Evolutionary conservation across 2,797 vertebrate genomes (phyloP).

Genomic region (Denticeps clupeoides): DNA sequence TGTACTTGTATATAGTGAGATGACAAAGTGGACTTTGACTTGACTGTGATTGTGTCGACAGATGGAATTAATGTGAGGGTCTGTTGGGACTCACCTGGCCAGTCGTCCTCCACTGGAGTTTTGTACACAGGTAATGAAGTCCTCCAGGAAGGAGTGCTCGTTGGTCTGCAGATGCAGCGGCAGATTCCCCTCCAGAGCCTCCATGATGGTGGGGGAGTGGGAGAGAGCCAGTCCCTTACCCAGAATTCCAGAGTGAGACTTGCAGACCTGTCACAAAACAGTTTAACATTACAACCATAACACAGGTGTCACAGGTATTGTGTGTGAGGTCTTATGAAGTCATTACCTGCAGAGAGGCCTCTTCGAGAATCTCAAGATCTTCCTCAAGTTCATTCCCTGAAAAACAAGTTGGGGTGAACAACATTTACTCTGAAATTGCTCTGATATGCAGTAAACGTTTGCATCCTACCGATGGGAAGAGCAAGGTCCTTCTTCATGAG

Average conservation of each 20-base stretch:
- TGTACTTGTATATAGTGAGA: neutral
- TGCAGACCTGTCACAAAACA: constrained; percentile 72
- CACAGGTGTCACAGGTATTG: neutral
- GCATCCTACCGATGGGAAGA: constrained; percentile 80
- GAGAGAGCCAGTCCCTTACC: constrained; percentile 93
- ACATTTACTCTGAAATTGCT: too few species aligned
- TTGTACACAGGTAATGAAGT: constrained; percentile 92
- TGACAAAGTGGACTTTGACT: too few species aligned
- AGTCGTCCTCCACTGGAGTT: constrained; percentile 92
- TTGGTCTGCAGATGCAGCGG: constrained; percentile 95
- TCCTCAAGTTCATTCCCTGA: constrained; percentile 93
- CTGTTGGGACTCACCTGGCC: constrained; percentile 67
- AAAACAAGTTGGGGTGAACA: too few species aligned
- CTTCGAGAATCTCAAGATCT: constrained; percentile 96
- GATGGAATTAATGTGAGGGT: neutral
- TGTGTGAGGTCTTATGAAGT: neutral
- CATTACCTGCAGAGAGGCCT: constrained; percentile 88
- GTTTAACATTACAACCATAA: neutral
- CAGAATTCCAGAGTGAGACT: constrained; percentile 87
- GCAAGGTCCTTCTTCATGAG: constrained; percentile 98
- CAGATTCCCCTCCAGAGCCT: constrained; percentile 91
- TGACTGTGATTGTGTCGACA: too few species aligned
- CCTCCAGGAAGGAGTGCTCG: constrained; percentile 94
- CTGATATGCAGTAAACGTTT: too few species aligned
- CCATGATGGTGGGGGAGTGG: constrained; percentile 91